These are phyloP conservation scores for Todiramphus saurophagus DNA, from an alignment of 2,113 vertebrate species.

Conservation along the genomic window DNA sequence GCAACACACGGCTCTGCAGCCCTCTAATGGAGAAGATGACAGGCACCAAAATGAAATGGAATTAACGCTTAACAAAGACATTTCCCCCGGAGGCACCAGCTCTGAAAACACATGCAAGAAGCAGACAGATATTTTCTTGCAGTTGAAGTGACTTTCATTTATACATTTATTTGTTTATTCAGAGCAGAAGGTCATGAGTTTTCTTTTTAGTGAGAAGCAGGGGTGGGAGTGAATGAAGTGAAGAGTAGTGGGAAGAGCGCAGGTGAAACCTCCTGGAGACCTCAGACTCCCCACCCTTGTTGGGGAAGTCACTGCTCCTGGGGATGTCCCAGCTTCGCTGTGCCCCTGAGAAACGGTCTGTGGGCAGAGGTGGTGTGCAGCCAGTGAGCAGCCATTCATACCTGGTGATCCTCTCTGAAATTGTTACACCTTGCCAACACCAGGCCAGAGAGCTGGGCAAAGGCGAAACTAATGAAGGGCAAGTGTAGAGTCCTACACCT, in stretches of 20 bases:
- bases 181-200: not conserved
- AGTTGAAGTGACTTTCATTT: not conserved
- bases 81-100: not conserved
- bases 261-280: not conserved
- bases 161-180: not conserved
- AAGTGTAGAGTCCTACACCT: too few species aligned
- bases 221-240: not conserved
- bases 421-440: accelerated
- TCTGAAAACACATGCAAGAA: not conserved
- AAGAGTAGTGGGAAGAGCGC: not conserved
- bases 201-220: not conserved
- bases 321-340: accelerated
- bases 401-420: not conserved
- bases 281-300: not conserved
- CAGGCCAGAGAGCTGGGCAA: too few species aligned
- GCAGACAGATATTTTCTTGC: not conserved
- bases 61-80: conserved; percentile 35
- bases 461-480: too few species aligned
- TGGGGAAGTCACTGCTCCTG: not conserved
- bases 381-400: not conserved
- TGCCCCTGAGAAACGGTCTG: not conserved
- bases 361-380: not conserved
- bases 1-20: conserved; percentile 55
- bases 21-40: conserved; percentile 61
- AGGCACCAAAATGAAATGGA: conserved; percentile 18